Evolutionary conservation across 2,113 vertebrate genomes (phyloP), one percentile per base, ranked within the genome.

Genomic region (Myrmecophaga tridactyla): DNA sequence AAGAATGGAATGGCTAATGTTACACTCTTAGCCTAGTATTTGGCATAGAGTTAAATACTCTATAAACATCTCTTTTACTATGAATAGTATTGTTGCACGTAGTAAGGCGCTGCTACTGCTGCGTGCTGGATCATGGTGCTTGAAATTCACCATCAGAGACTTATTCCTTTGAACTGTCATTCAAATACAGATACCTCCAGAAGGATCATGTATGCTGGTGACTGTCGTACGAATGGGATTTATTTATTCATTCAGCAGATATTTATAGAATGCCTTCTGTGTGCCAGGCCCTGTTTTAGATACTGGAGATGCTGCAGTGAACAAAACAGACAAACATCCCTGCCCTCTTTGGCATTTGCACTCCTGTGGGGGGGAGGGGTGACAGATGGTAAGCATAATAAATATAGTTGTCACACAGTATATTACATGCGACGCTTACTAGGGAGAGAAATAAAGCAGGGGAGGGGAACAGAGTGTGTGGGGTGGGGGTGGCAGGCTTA

Each of bases 161-260:
- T 7, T 7, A 6, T 70, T 77, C 41, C 65, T 62, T 11, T 0
- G 17, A 8, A n/a, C n/a, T 2, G 0, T 15, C 6, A 0, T 48
- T 67, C 56, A 23, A 7, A 11, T 1, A 7, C 77, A 25, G 53
- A 65, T 6, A 1, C 15, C 43, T 23, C 17, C 72, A 29, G 25
- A 73, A 73, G 27, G 7, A 23, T 21, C 56, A 58, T 6, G 1
- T 12, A 4, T 53, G 25, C 20, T 18, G 36, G 75, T 6, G 75
- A 6, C 23, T 11, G 73, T 25, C 70, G 29, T 53, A 48, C 31
- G 18, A 43, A 46, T 15, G 53, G 31, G n/a, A 21, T 82, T 34
- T 60, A 1, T 85, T 70, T 75, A 12, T 46, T 76, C 36, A 15
- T 60, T 89, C 12, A 70, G 94, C 51, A 78, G 11, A 25, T 93